Base-by-base conservation (phyloP, 1,140 invertebrate genomes). In the Drosophila nigromelanica region DNA sequence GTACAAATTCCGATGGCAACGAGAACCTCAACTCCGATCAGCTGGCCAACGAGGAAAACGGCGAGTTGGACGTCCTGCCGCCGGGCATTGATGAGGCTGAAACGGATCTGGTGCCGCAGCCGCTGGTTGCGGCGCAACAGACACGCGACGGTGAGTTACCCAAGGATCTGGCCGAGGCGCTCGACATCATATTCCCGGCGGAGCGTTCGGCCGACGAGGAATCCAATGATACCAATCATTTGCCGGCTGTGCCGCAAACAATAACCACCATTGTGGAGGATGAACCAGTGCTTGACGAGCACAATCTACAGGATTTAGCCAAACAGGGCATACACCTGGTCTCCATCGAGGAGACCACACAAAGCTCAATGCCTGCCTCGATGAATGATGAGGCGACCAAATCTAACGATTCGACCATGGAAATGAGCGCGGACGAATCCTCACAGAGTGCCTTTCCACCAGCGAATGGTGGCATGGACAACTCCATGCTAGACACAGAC, bases 161-260 rank as follows among this genome's bases (percentile, higher is more conserved):
- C 1, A 93, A 94, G 66, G 95, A 96, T 91, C 92, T 96, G 48
- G 95, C 95, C 75, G 95, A 95, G 47, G 95, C 95, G 0, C 91
- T 96, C 4, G 94, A 95, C 76, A 95, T 96, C 6, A 95, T 96
- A 60, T 96, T 95, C 70, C 95, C 95, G 0, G 78, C 87, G 54
- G 89, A 90, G 30, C 71, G 60, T 27, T 42, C 61, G 3, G 50
- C 60, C 1, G 66, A 71, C 0, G 80, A 89, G 10, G 69, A 40
- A 14, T 12, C 47, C 7, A 64, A 61, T 42, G 67, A 76, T 8
- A 69, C 33, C 18, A 73, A 39, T 6, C 61, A 76, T 18, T 2
- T 35, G 5, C 27, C 58, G 35, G 58, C 18, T 4, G 79, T 62
- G 21, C 82, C 75, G 6, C 61, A 73, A 33, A 89, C 83, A 0